Base-by-base conservation (phyloP, 2,888 invertebrate genomes). In the Trichacis sp. region DNA sequence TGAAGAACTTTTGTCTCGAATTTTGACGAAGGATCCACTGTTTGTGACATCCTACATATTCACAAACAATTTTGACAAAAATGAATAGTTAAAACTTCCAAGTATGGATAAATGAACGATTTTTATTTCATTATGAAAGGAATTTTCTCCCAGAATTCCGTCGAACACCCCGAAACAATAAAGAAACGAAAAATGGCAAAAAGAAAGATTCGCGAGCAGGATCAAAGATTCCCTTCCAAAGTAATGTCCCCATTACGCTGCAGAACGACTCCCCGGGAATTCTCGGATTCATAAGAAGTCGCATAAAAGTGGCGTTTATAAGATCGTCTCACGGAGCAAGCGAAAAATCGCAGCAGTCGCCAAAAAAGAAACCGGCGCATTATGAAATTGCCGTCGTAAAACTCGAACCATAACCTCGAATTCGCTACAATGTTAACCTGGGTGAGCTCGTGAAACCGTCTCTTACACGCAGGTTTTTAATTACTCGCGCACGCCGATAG, bases 401-500 rank as follows among this genome's bases (percentile, higher is more conserved):
- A 47, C n/a, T n/a, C 52, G 61, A 57, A 53, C 53, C 49, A 48
- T 33, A 33, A 43, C 33, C 40, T 30, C 30, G 15, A 20, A 58
- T 38, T 51, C 49, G 29, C 42, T 29, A 61, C 65, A 61, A 55
- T 51, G 38, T 58, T 54, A 46, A 9, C 50, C 49, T 51, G 38
- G 45, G 43, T 33, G 8, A 4, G 48, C 20, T 66, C 61, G 58
- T 66, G 61, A 66, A 66, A 51, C 18, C 38, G 14, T 40, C 57
- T 46, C n/a, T 19, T 54, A 46, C 40, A 38, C 30, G 47, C 40
- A 48, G 40, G 33, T 5, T 33, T 65, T 65, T 65, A 65, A 61
- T 65, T 65, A 54, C 54, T 40, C 40, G 29, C 30, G 42, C 50
- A 57, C 56, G 52, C 50, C 57, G 57, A 57, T 61, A 54, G 57